A percentile compares a stretch with the other conserved stretches of the same genome.
Evolutionary conservation across 2,888 invertebrate genomes (phyloP).

Genomic region (Amphipoea lucens): DNA sequence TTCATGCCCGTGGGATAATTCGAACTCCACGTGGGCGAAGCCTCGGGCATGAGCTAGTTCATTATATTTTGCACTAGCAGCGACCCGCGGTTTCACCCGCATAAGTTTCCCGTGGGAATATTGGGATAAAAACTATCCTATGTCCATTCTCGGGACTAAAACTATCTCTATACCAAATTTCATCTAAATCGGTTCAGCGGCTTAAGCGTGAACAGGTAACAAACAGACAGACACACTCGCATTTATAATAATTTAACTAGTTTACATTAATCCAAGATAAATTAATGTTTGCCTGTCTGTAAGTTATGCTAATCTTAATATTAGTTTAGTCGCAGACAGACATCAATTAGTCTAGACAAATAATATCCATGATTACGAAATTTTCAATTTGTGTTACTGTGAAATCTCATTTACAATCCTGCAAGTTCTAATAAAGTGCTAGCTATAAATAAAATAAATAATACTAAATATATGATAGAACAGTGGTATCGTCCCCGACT

Average conservation of each 20-base stretch:
- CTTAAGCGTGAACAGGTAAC: no score
- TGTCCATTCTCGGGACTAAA: no score
- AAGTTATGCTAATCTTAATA: background rate
- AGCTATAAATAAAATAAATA: background rate
- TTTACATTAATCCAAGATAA: background rate
- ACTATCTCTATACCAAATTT: no score
- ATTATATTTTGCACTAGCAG: background rate
- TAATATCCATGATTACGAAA: background rate
- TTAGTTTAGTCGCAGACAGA: background rate
- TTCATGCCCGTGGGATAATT: no score
- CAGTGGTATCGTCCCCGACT: no score
- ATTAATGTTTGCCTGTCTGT: background rate
- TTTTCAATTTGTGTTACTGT: background rate
- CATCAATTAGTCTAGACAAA: background rate
- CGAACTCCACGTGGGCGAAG: no score
- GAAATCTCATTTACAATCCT: conserved; percentile 4
- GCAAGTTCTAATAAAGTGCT: background rate
- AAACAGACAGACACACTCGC: no score
- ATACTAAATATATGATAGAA: background rate
- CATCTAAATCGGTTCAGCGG: no score
- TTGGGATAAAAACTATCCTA: no score
- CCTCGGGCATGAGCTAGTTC: background rate
- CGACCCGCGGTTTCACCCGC: no score
- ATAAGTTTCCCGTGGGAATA: no score
- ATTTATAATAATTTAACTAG: background rate